phyloP scores from a whole-genome alignment of 23 tunicate genomes.

The Aplidium turbinatum region DNA sequence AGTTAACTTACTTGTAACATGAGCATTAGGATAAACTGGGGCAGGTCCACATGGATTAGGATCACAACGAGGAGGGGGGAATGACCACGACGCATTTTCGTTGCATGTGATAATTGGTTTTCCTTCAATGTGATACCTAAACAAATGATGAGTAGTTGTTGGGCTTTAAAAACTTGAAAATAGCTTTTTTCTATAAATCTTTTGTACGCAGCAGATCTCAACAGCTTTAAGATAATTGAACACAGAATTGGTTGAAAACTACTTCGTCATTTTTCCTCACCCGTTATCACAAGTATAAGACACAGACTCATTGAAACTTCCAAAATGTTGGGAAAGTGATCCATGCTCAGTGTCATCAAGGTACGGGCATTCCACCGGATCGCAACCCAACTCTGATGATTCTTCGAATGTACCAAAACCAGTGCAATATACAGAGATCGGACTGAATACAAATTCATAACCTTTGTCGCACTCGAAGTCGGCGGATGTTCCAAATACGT shows the following conservation, averaged over 20 bases:
- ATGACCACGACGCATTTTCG: slow-evolving; percentile 52
- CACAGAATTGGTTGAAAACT: neutral
- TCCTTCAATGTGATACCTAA: slow-evolving; percentile 45
- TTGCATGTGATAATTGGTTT: slow-evolving; percentile 22
- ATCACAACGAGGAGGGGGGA: slow-evolving; percentile 43
- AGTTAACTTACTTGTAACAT: slow-evolving; percentile 23
- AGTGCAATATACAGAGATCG: slow-evolving; percentile 1
- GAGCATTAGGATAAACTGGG: slow-evolving; percentile 39
- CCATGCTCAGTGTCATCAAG: slow-evolving; percentile 47
- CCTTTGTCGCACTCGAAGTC: slow-evolving; percentile 26
- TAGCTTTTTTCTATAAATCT: too few relatives aligned
- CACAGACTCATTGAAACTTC: slow-evolving; percentile 35
- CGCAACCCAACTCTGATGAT: slow-evolving; percentile 26
- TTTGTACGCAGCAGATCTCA: too few relatives aligned
- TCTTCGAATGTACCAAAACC: slow-evolving; percentile 31
- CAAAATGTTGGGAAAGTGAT: slow-evolving; percentile 1
- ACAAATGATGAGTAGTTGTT: neutral
- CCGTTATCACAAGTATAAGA: slow-evolving; percentile 64
- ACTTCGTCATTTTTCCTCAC: too few relatives aligned
- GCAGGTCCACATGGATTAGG: slow-evolving; percentile 73
- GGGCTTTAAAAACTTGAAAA: too few relatives aligned
- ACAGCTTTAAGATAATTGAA: neutral
- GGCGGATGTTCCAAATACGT: neutral
- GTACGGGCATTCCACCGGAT: slow-evolving; percentile 64
- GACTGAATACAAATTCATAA: slow-evolving; percentile 7